Conservation (phyloP, 1,140 invertebrate species). For the Cecropterus lyciades region DNA sequence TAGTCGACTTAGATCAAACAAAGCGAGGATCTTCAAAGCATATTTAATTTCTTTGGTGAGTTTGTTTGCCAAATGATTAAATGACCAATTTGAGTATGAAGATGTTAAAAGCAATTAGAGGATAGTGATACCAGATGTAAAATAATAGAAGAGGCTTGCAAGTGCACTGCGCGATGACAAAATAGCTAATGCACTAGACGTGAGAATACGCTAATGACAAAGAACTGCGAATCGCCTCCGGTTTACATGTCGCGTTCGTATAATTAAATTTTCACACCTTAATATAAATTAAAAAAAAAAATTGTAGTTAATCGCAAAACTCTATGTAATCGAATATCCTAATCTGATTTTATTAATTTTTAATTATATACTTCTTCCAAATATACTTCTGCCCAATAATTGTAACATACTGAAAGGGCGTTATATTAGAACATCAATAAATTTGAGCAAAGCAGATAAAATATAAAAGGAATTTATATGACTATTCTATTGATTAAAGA, state of each 20-base stretch:
- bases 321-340: too few relatives aligned
- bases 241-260: slow-evolving; percentile 56
- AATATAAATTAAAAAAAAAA: too few relatives aligned
- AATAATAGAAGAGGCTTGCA: slow-evolving; percentile 38
- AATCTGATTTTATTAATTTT: too few relatives aligned
- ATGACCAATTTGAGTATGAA: slow-evolving; percentile 24
- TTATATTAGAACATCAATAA: too few relatives aligned
- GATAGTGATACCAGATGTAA: slow-evolving; percentile 32
- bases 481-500: too few relatives aligned
- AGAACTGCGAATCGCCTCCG: slow-evolving; percentile 51
- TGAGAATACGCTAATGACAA: slow-evolving; percentile 72
- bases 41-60: slow-evolving; percentile 19
- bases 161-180: slow-evolving; percentile 59
- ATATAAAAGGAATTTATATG: too few relatives aligned
- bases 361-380: too few relatives aligned
- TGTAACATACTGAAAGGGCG: not conserved
- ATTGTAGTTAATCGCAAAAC: too few relatives aligned
- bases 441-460: too few relatives aligned
- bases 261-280: not conserved
- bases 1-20: slow-evolving; percentile 2
- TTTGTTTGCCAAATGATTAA: slow-evolving; percentile 14
- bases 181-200: slow-evolving; percentile 73
- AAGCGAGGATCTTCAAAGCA: not conserved
- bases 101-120: slow-evolving; percentile 30
- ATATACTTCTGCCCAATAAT: too few relatives aligned